Percentiles rank a stretch among this genome's conserved stretches.
Conservation (phyloP, 1,140 invertebrate species). For the Coptotermes formosanus region DNA sequence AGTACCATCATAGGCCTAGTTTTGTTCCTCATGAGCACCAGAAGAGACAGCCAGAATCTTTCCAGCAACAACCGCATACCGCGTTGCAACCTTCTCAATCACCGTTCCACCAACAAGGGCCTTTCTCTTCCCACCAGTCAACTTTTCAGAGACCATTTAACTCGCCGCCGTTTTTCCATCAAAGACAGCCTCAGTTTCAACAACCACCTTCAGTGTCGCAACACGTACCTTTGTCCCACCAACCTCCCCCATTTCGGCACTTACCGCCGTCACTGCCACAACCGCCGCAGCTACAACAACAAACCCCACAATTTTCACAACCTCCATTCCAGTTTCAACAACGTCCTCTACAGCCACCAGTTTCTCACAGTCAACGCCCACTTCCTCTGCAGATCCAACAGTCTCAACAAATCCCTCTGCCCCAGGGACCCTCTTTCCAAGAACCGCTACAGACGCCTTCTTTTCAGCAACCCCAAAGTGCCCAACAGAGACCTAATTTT, state of each 20-base stretch:
- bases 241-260: conserved; percentile 37
- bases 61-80: conserved; percentile 35
- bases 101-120: conserved; percentile 10
- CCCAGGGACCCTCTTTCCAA: conserved; percentile 20
- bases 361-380: conserved; percentile 17
- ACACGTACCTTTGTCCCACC: conserved; percentile 19
- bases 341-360: conserved; percentile 16
- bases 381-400: conserved; percentile 33
- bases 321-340: conserved; percentile 14
- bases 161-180: background rate
- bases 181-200: conserved; percentile 9
- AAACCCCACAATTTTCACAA: background rate
- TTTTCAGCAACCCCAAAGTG: conserved; percentile 27
- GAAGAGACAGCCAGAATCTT: conserved; percentile 39
- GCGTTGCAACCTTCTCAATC: conserved; percentile 32
- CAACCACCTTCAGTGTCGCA: background rate
- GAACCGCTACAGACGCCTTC: conserved; percentile 11
- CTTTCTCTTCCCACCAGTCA: background rate
- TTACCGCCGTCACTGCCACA: conserved; percentile 39
- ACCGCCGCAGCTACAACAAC: conserved; percentile 22
- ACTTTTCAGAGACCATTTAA: background rate
- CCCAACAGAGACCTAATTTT: conserved; percentile 22
- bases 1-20: background rate
- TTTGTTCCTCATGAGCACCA: background rate
- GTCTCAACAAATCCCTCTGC: background rate